These are phyloP conservation scores for Schizaphis graminum DNA, from an alignment of 2,888 invertebrate genomes.

Conservation along the genomic window DNA sequence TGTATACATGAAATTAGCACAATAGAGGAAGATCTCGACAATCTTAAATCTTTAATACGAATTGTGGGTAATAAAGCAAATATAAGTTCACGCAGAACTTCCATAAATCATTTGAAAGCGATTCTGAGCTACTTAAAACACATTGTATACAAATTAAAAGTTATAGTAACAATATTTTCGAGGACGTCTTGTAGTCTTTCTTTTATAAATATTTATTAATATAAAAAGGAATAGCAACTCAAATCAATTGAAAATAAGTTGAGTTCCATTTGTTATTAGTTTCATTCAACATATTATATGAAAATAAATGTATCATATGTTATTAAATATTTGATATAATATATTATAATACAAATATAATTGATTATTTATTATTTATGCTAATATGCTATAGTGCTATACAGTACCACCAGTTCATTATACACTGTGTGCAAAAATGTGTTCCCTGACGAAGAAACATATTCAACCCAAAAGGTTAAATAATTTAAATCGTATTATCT, in stretches of 20 bases:
- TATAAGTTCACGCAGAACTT: neutral
- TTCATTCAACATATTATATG: neutral
- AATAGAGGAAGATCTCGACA: neutral
- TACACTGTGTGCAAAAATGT: neutral
- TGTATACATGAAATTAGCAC: neutral
- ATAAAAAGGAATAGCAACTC: neutral
- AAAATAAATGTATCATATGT: neutral
- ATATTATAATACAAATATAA: neutral
- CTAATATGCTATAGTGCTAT: neutral
- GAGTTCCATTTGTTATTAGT: neutral
- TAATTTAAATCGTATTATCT: neutral
- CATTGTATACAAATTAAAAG: neutral
- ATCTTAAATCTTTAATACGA: neutral
- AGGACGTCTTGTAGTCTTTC: neutral
- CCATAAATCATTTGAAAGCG: neutral
- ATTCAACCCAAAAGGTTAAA: neutral
- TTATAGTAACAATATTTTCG: neutral
- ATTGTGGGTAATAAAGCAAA: neutral
- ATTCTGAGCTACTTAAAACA: neutral
- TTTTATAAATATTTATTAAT: constrained; percentile 9
- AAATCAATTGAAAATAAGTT: neutral
- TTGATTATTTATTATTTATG: neutral
- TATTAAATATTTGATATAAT: neutral
- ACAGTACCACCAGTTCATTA: neutral
- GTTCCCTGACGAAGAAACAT: neutral